These are phyloP conservation scores for Chrysemys picta DNA, from an alignment of 2,113 vertebrate species.

Conservation along the genomic window DNA sequence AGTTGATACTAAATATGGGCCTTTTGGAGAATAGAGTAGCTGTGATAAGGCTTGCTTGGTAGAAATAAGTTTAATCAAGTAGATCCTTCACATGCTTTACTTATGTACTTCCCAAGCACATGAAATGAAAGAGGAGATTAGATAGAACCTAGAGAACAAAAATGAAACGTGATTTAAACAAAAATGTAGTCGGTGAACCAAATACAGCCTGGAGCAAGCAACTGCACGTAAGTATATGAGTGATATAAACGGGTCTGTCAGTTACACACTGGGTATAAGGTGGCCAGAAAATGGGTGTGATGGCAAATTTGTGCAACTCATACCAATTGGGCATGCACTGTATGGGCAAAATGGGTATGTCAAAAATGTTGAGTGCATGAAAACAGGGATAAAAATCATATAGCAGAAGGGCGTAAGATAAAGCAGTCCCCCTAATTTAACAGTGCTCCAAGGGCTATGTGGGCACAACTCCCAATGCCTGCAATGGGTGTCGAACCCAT, in stretches of 20 bases:
- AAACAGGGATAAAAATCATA: background rate
- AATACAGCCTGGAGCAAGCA: background rate
- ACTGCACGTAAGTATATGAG: background rate
- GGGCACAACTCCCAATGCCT: background rate
- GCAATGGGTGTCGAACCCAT: background rate
- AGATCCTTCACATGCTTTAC: background rate
- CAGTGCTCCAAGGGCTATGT: background rate
- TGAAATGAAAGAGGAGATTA: background rate
- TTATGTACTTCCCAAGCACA: background rate
- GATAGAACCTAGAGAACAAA: background rate
- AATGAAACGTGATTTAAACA: background rate
- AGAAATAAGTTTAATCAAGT: background rate
- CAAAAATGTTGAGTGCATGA: background rate
- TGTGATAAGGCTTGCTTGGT: background rate
- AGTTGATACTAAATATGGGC: rapidly evolving
- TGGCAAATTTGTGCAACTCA: background rate
- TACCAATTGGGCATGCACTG: background rate
- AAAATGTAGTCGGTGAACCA: background rate
- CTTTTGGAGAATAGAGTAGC: background rate
- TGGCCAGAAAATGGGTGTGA: background rate
- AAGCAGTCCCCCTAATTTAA: background rate
- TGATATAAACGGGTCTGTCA: background rate
- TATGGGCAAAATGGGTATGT: background rate
- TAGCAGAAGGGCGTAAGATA: background rate
- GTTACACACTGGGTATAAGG: background rate